Evolutionary conservation across 2,888 invertebrate species (phyloP), one percentile per base, ranked within the genome.

Genomic region (Lacanobia oleracea): DNA sequence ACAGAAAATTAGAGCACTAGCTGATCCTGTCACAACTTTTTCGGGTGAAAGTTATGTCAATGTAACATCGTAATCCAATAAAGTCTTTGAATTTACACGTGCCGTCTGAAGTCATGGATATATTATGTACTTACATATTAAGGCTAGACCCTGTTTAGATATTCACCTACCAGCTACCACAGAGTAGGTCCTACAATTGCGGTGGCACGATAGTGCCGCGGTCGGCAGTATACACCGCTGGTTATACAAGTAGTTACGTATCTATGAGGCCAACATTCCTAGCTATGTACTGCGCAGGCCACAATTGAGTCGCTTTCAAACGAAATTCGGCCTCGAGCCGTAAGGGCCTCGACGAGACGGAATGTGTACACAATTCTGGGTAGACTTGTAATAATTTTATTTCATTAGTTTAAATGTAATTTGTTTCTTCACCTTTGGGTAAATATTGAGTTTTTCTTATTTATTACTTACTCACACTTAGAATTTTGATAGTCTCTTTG

Each of bases 181-280:
- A 88, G 73, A 80, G 78, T 73, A 67, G 77, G 77, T 76, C 77
- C 86, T 81, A 82, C 76, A 70, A 77, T 84, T 86, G 88, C 74
- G 86, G 88, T 85, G 66, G 67, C 69, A 67, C 74, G 81, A 83
- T 83, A 77, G 85, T 81, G 59, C 82, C 72, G 87, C 70, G 88
- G 88, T 88, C 75, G 66, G 74, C 77, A 73, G 61, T 85, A 68
- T 83, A 84, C 85, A 86, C 80, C 76, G 81, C 86, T 81, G 72
- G 72, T 67, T 82, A 74, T 80, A 80, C 77, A 84, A 51, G 65
- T 82, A 77, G 50, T 71, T 72, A 78, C 54, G 40, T 80, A 75
- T 76, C 71, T 78, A 83, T 65, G 50, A 77, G 51, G 67, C 76
- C 67, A 73, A 77, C 72, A 76, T 70, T 84, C 74, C 83, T 69